Percentiles rank a stretch among this genome's conserved stretches.
Conservation (phyloP, 1,140 invertebrate species). For the Contarinia nasturtii region DNA sequence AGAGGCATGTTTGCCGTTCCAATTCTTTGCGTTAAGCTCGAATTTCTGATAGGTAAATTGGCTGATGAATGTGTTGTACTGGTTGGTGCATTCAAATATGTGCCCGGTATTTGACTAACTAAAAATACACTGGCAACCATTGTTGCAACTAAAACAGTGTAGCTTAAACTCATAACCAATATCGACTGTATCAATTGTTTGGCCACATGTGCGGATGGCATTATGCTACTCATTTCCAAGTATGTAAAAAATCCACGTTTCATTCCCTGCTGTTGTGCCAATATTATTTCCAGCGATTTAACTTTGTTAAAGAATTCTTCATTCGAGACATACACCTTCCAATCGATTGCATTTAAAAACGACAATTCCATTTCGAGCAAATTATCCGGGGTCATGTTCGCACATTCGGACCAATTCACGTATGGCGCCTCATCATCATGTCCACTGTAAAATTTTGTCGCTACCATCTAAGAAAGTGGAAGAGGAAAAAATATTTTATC, state of each 20-base stretch:
- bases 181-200: conserved; percentile 38
- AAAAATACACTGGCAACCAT: conserved; percentile 47
- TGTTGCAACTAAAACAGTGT: conserved; percentile 48
- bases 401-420: conserved; percentile 70
- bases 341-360: conserved; percentile 17
- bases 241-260: conserved; percentile 73
- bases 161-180: conserved; percentile 44
- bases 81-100: conserved; percentile 10
- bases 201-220: conserved; percentile 31
- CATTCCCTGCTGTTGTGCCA: conserved; percentile 50
- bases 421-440: conserved; percentile 78
- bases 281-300: conserved; percentile 40
- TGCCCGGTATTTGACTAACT: conserved; percentile 34
- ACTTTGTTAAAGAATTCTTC: conserved; percentile 50
- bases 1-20: no score
- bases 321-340: conserved; percentile 58
- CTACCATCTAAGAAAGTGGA: conserved; percentile 86
- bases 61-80: no score
- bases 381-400: conserved; percentile 46
- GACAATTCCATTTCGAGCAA: conserved; percentile 51
- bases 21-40: no score
- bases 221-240: conserved; percentile 48
- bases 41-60: no score
- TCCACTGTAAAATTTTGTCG: conserved; percentile 85
- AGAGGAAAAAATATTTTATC: conserved; percentile 10